These are phyloP conservation scores for Salvelinus alpinus DNA, from an alignment of 2,113 vertebrate species.

Conservation along the genomic window DNA sequence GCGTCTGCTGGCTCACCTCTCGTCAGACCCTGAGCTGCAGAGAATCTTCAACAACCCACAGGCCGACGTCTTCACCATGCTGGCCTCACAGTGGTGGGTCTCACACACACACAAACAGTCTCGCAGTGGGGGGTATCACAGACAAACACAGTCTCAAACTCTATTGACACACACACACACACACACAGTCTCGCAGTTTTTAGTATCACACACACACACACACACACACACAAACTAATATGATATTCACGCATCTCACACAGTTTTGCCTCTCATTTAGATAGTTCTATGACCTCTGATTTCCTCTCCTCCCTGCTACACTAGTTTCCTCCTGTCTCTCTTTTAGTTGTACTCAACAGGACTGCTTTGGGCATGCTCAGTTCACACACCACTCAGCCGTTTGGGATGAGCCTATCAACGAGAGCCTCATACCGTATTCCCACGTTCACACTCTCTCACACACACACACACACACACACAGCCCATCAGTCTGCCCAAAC, in stretches of 20 bases:
- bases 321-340: neutral
- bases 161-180: neutral
- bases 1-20: conserved; percentile 89
- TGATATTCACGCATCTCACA: neutral
- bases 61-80: conserved; percentile 82
- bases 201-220: neutral
- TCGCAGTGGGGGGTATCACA: too few relatives aligned
- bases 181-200: neutral
- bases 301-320: neutral
- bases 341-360: neutral
- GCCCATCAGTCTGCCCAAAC: neutral
- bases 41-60: conserved; percentile 81
- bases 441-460: too few relatives aligned
- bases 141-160: neutral
- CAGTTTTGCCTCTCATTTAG: neutral
- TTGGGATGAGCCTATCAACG: neutral
- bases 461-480: too few relatives aligned
- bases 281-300: neutral
- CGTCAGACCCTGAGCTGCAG: conserved; percentile 87
- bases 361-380: conserved; percentile 16
- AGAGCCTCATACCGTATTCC: too few relatives aligned
- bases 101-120: neutral
- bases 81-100: conserved; percentile 88
- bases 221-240: neutral
- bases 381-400: neutral